Percentiles rank a stretch among this genome's conserved stretches.
These are phyloP conservation scores for Aromia moschata DNA, from an alignment of 2,888 invertebrate genomes.

Conservation along the genomic window DNA sequence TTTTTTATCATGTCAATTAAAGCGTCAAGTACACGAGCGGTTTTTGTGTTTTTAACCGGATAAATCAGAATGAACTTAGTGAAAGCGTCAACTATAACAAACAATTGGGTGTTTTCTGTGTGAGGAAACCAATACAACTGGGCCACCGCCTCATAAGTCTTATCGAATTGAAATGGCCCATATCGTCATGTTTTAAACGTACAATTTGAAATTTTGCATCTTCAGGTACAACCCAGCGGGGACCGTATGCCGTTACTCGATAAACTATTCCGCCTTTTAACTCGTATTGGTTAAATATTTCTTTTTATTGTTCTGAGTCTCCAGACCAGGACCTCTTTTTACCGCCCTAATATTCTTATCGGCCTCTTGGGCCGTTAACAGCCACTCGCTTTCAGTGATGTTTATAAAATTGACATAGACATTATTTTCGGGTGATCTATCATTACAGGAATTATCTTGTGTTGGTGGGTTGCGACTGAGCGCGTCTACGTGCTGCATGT, in stretches of 20 bases:
- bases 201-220: conserved; percentile 33
- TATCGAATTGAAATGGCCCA: conserved; percentile 36
- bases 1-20: not conserved
- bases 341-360: not conserved
- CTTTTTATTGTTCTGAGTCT: too few relatives aligned
- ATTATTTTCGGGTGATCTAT: too few relatives aligned
- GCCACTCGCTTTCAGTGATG: conserved; percentile 8
- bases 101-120: not conserved
- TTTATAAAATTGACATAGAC: not conserved
- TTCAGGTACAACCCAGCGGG: conserved; percentile 10
- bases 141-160: not conserved
- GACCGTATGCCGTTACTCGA: not conserved
- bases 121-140: not conserved
- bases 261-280: not conserved
- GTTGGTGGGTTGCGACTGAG: conserved; percentile 12
- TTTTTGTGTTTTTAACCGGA: not conserved
- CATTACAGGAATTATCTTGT: too few relatives aligned
- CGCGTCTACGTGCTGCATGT: conserved; percentile 16
- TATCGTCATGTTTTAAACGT: conserved; percentile 51
- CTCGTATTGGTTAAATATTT: not conserved
- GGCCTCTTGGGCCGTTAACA: conserved; percentile 1
- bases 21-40: not conserved
- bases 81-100: not conserved
- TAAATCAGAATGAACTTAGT: not conserved
- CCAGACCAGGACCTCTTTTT: too few relatives aligned